Evolutionary conservation across 1,140 invertebrate species (phyloP), one percentile per base, ranked within the genome.

Genomic region (Lepidurus apus): DNA sequence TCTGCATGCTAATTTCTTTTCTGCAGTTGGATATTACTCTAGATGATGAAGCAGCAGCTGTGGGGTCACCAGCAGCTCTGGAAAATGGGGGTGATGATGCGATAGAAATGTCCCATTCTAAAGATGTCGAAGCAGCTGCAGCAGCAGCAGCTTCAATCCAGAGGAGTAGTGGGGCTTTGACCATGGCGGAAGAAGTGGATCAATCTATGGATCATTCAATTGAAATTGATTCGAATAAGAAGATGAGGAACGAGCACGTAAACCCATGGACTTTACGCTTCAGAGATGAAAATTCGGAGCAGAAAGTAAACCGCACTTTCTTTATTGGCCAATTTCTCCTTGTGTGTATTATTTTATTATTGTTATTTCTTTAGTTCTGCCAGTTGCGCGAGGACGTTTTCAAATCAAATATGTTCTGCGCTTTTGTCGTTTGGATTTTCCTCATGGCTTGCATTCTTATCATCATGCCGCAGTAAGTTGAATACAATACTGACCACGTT

Each of bases 381-480:
- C 90, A 93, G 82, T 86, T 96, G n/a, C 90, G 93, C 78, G 95
- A 97, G 85, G 93, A 94, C 81, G 95, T 96, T 90, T 96, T 96
- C 86, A 95, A 94, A 83, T 97, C 95, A 7, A 97, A 97, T 84
- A 93, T 97, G 87, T 89, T 95, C 81, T 97, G 95, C 85, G 95
- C 95, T 81, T 91, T 94, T 83, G 90, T 96, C 78, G 91, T 97
- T 76, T 96, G 95, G 93, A 85, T 96, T 44, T 94, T 96, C 83
- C 94, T 97, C 43, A 91, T 93, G 17, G 86, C 91, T 43, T 91
- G 92, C 78, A 93, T 95, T 82, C 87, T 89, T 24, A 88, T 93
- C 73, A 93, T 95, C 81, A 89, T 94, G 80, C 93, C 91, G 42
- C 88, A 89, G 92, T 93, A 85, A 87, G 89, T 47, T 34, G 42